Evolutionary conservation across 2,113 vertebrate genomes (phyloP), one percentile per base, ranked within the genome.

Genomic region (Nanger granti): DNA sequence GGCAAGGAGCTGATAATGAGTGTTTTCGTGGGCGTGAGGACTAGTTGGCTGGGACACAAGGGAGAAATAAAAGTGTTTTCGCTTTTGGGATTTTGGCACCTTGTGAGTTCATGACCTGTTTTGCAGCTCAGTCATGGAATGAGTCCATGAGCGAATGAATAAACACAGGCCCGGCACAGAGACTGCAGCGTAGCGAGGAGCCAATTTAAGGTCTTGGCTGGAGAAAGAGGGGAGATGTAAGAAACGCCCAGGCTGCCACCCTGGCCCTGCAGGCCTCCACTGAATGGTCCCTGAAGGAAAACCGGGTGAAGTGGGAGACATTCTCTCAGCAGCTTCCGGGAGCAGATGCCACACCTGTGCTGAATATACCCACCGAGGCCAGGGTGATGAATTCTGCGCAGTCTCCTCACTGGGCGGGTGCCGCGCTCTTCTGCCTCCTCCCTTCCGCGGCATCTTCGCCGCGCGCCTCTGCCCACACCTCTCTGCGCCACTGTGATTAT

Each of bases 311-410:
- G 41, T 1, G 8, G 86, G 28, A 47, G 37, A 5, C 8, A 5
- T 3, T 14, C 22, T 12, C 4, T 12, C 24, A 34, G 52, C 64
- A 47, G 8, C 29, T 20, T n/a, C 37, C 4, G 0, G 52, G 10
- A 12, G 8, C 1, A 47, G 44, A 5, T 1, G 2, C 73, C 10
- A 4, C 31, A 8, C 9, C n/a, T 59, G 4, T 29, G 24, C 4
- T 86, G n/a, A 29, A 28, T 15, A 17, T 3, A 4, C 41, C 3
- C 0, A 5, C 29, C 0, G 5, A 5, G 18, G 0, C 26, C 29
- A 2, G 0, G 9, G 41, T 0, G 17, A 20, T 0, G 2, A 2
- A 8, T 29, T n/a, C 24, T 37, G 64, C 3, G 31, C 6, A 3
- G 9, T 24, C 73, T 11, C 5, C 54, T 60, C 3, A 1, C 20